Base-by-base conservation (phyloP, 2,888 invertebrate species). In the Mactromeris polynyma region DNA sequence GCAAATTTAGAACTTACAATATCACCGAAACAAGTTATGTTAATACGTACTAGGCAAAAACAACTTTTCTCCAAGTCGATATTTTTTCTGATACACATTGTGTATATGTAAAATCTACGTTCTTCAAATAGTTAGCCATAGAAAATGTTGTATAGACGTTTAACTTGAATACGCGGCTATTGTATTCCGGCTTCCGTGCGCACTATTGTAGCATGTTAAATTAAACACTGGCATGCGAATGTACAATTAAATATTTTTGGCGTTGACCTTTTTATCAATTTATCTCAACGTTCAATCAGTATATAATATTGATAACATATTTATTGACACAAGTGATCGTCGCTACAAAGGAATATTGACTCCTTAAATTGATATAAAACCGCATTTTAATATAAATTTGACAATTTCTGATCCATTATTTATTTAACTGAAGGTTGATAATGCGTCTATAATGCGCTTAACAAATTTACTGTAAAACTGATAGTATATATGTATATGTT, bases 301-400 rank as follows among this genome's bases (percentile, higher is more conserved):
- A 26, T 26, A 64, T 11, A 64, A n/a, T 64, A 64, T 64, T 64
- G 58, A 64, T 64, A 64, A 64, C n/a, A 64, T 64, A 64, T 64
- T 64, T 64, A 26, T 64, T 64, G 58, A 64, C 58, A 64, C 26
- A n/a, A 64, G n/a, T n/a, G 58, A 64, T 64, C 58, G 58, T 9
- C 26, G 9, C 58, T 9, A 64, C 26, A 64, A 64, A 64, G 26
- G 7, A 4, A 64, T 64, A 64, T 64, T 64, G 58, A 64, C 58
- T 64, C 26, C 26, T 64, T 64, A 64, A 64, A 64, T 21, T 11
- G 58, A 26, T 26, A 64, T 64, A 26, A 64, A n/a, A n/a, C 58
- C 58, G 9, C 2, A n/a, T 64, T 64, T 26, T 64, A 26, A 64
- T 64, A 64, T 64, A 64, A 64, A 26, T 64, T 64, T 64, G n/a